Evolutionary conservation across 2,888 invertebrate genomes (phyloP), one percentile per base, ranked within the genome.

Genomic region (Gymnosoma rotundatum): DNA sequence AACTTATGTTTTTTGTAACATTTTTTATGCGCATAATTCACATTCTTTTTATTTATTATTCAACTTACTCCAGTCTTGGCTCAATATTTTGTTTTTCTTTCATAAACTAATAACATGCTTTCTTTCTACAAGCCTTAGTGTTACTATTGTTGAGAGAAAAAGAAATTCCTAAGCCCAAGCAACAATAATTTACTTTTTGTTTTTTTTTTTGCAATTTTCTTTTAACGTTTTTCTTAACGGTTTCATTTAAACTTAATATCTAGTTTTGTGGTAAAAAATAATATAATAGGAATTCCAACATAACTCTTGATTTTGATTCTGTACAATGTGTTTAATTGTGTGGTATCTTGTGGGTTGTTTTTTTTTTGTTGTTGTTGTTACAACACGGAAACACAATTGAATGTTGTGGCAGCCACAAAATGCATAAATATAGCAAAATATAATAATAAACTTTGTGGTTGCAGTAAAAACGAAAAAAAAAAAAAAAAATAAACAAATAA

Each of bases 241-340:
- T 76, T 76, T 67, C 56, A 42, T 42, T 56, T 66, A 58, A 75
- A 66, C 45, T 54, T 74, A 63, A 74, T 63, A 63, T 74, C 72
- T 72, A 60, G 73, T 61, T 64, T 64, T 75, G 69, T 64, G 74
- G 45, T 10, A 54, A 12, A 42, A 38, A 64, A 61, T 21, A 54
- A 21, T 74, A 79, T 42, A 73, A 73, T 60, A 58, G 75, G 75
- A 75, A 70, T 76, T 76, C 81, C 75, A 76, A 5, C 20, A n/a
- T 58, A 52, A 76, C 58, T 70, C 64, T 75, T 72, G 58, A 64
- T 75, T 81, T 73, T 72, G 72, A 67, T 61, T 80, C 60, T 80
- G 38, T 48, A 58, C 67, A 74, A 36, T 73, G 79, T 74, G 45
- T 74, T 52, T 80, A 74, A 73, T 80, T 80, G 74, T 80, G 79